Base-by-base conservation (phyloP, 1,140 invertebrate genomes). In the Drosophila cardini region DNA sequence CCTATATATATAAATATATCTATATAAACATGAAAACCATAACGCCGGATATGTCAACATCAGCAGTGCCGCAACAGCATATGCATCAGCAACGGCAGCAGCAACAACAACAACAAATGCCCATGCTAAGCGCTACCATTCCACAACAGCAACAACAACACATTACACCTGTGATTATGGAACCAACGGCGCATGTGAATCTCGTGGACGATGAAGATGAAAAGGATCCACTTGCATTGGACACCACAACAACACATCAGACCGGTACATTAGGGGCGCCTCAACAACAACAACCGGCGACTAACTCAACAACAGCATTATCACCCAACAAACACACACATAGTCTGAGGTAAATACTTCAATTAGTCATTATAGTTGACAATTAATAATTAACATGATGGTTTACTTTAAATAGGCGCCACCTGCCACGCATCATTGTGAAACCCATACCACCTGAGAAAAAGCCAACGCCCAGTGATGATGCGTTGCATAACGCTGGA, bases 371-470 rank as follows among this genome's bases (percentile, higher is more conserved):
- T 26, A 10, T 4, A 15, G 2, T 53, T 15, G 32, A 13, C 3
- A 4, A 16, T 26, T 15, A 10, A 6, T 38, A 6, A 61, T 48
- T 15, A 34, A 52, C 34, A 7, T 40, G 1, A 5, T 15, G 11
- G 45, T 38, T 8, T 16, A 30, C 26, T 43, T 30, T 7, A 15
- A 62, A 2, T 16, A 91, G 90, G 72, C 91, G 91, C 43, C 91
- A 92, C 82, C 75, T 92, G 76, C 91, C 91, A 77, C 89, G 91
- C 64, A 91, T 92, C 42, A 91, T 92, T 72, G 78, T 91, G 57
- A 92, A 92, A 82, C 78, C 91, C 13, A 90, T 92, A 80, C 83
- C 86, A 81, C 91, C 85, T 72, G 90, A 92, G 64, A 92, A 91
- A 38, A 92, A 89, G 74, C 48, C 78, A 40, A 36, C 74, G 67